Evolutionary conservation across 2,113 vertebrate species (phyloP).

Genomic region (Vombatus ursinus): DNA sequence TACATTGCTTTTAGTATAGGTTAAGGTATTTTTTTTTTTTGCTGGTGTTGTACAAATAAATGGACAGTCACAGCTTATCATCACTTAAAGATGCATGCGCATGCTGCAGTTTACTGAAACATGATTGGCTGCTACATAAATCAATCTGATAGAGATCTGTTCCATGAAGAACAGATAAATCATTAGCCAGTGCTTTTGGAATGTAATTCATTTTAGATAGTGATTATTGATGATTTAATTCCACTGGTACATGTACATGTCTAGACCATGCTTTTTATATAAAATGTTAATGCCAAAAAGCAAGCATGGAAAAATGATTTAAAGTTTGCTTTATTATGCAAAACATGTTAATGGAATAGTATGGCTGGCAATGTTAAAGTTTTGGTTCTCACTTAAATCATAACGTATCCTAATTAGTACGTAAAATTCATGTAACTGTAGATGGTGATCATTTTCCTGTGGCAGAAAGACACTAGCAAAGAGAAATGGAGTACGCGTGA

Average conservation of each 20-base stretch:
- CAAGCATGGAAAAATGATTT: conserved; percentile 69
- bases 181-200: conserved; percentile 94
- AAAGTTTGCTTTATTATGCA: conserved; percentile 57
- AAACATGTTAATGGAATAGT: conserved; percentile 60
- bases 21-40: conserved; percentile 41
- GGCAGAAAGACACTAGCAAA: not conserved
- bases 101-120: conserved; percentile 94
- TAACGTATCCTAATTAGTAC: not conserved
- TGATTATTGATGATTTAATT: conserved; percentile 99
- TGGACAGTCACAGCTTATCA: conserved; percentile 93
- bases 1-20: conserved; percentile 46
- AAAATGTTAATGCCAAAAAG: conserved; percentile 80
- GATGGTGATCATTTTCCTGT: not conserved
- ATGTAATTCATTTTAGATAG: conserved; percentile 96
- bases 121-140: conserved; percentile 99
- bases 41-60: conserved; percentile 90
- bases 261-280: conserved; percentile 82
- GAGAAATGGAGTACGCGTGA: not conserved
- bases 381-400: conserved; percentile 21
- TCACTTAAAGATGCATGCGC: conserved; percentile 97
- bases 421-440: not conserved
- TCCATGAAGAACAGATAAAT: conserved; percentile 96
- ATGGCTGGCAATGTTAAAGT: conserved; percentile 52
- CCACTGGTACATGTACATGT: conserved; percentile 91
- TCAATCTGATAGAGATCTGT: conserved; percentile 99